Percentiles rank a stretch among this genome's conserved stretches.
phyloP scores from a whole-genome alignment of 2,113 vertebrate species.

The Chroicocephalus ridibundus region DNA sequence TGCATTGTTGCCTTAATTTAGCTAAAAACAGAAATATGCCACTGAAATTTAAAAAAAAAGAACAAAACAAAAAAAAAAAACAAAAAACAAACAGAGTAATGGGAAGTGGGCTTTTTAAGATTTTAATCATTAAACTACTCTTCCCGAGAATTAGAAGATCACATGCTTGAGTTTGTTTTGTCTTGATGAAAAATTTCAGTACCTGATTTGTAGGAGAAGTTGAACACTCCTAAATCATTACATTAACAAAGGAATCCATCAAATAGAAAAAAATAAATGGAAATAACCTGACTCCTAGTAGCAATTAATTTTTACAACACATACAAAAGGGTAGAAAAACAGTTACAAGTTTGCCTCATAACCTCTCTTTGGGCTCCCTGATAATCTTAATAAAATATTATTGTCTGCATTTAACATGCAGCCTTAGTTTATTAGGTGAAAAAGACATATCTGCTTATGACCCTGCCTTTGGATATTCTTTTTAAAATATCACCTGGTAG shows the following conservation, averaged over 20 bases:
- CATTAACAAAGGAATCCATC: background rate
- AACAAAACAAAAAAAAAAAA: too few relatives aligned
- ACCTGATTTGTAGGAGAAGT: background rate
- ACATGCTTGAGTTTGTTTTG: background rate
- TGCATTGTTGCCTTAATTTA: background rate
- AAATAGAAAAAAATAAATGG: background rate
- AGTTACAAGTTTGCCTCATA: background rate
- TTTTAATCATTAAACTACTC: background rate
- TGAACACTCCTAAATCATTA: background rate
- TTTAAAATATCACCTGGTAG: background rate
- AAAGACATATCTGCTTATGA: background rate
- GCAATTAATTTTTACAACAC: background rate
- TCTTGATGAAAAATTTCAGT: background rate
- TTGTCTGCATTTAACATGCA: background rate
- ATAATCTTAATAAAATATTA: background rate
- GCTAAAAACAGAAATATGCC: background rate
- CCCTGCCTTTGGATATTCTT: background rate
- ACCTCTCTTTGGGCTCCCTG: background rate
- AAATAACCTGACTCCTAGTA: background rate
- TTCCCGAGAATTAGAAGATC: background rate
- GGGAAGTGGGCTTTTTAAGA: background rate
- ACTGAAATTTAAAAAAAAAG: background rate
- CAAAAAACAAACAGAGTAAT: background rate
- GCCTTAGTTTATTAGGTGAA: background rate
- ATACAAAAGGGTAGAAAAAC: background rate